Conservation (phyloP, 2,113 vertebrate genomes). For the Charadrius vociferus region DNA sequence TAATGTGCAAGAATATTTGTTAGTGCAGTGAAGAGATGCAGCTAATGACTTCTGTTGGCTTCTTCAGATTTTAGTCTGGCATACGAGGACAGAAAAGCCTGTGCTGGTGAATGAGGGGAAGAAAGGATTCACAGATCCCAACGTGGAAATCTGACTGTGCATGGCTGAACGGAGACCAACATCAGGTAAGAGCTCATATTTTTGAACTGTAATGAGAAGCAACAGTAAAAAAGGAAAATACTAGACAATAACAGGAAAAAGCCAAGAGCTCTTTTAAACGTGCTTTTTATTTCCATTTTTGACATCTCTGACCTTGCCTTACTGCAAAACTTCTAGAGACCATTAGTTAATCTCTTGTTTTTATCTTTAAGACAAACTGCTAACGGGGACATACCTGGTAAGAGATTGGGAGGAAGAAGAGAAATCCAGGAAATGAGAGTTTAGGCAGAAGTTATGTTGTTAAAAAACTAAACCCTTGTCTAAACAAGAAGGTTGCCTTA, state of each 20-base stretch:
- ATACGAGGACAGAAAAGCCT: constrained; percentile 97
- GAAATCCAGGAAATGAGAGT: neutral
- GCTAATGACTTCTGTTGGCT: constrained; percentile 46
- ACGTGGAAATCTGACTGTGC: constrained; percentile 91
- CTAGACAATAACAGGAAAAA: neutral
- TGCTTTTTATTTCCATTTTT: neutral
- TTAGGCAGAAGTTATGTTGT: neutral
- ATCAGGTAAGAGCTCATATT: neutral
- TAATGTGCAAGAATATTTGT: constrained; percentile 31
- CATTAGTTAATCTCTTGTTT: neutral
- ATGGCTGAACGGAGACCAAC: neutral
- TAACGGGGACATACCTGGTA: neutral
- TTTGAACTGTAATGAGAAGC: neutral
- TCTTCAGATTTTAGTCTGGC: constrained; percentile 95
- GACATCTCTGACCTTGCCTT: neutral
- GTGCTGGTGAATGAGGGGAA: constrained; percentile 97
- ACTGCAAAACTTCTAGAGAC: neutral
- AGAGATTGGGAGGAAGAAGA: neutral
- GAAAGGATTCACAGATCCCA: constrained; percentile 96
- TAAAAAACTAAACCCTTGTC: neutral
- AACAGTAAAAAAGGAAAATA: neutral
- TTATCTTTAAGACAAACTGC: neutral
- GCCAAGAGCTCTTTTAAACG: neutral
- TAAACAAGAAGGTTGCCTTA: neutral
- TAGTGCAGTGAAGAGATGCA: constrained; percentile 5